Conservation (phyloP, 2,113 vertebrate genomes). For the Cathartes aura region DNA sequence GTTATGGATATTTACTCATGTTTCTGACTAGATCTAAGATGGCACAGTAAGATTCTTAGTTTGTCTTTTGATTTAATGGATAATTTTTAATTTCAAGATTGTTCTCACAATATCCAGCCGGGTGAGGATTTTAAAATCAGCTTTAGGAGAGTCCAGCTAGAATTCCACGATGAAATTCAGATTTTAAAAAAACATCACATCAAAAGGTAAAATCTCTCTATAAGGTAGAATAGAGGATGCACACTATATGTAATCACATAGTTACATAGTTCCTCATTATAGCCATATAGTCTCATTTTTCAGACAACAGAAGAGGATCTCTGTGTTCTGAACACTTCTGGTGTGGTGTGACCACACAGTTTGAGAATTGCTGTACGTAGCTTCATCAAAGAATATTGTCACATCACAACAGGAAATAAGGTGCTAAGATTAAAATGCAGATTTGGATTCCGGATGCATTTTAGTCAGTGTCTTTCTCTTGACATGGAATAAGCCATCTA, state of each 20-base stretch:
- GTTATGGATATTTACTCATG: background rate
- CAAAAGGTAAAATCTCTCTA: background rate
- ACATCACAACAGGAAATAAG: background rate
- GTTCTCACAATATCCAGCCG: background rate
- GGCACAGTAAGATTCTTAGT: background rate
- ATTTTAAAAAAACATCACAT: background rate
- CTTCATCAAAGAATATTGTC: slow-evolving; percentile 11
- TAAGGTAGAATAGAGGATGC: background rate
- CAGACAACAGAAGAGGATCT: background rate
- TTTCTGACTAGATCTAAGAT: background rate
- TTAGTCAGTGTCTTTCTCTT: background rate
- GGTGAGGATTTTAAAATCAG: background rate
- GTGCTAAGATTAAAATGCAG: background rate
- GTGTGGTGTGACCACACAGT: background rate
- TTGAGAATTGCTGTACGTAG: background rate
- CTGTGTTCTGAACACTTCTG: background rate
- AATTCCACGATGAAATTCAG: background rate
- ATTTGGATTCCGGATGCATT: background rate
- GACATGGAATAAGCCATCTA: background rate
- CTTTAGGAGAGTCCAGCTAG: background rate
- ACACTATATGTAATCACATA: background rate
- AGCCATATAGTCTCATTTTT: background rate
- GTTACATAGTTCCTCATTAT: background rate
- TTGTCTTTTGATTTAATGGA: background rate
- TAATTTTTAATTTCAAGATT: background rate